Evolutionary conservation across 2,888 invertebrate genomes (phyloP), one percentile per base, ranked within the genome.

Genomic region (Baronia brevicornis): DNA sequence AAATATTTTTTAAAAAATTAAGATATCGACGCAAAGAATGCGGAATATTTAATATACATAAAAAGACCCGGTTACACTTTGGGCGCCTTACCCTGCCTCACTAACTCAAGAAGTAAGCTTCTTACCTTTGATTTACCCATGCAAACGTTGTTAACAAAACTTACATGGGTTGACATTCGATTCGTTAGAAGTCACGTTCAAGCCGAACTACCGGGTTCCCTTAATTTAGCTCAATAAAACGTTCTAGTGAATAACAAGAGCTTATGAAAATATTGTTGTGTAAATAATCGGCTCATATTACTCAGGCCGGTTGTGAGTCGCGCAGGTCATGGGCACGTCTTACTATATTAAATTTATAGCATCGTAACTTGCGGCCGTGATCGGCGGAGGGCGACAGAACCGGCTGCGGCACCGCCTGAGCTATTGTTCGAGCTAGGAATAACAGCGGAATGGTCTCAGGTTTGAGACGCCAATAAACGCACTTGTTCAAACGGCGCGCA

Each of bases 291-390:
- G 43, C 44, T 55, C 48, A 44, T 47, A 39, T 56, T 55, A 51
- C 55, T 48, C 41, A 41, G 41, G 45, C 48, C 36, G 41, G 47
- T 45, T 46, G 34, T 31, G 34, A 26, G 24, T 41, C 41, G 42
- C 34, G 45, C 63, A 54, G 75, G 72, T 74, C 78, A 72, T 60
- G 72, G 74, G 74, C 79, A 73, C 74, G 74, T 74, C 69, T 61
- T 59, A 62, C 54, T 47, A 62, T 78, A 80, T 78, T 47, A 62
- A 75, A 80, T 80, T 82, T 77, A 82, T 80, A 70, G 77, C 71
- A 49, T 73, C 78, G 66, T 79, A 75, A 80, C 78, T 78, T 63
- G 70, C 65, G 65, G 60, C 67, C 62, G 62, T 67, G 71, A 78
- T 75, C 64, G 73, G 64, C 63, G 56, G 70, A 56, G 59, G 62